Evolutionary conservation across 2,888 invertebrate species (phyloP), one percentile per base, ranked within the genome.

Genomic region (Hydroisotoma schaefferi): DNA sequence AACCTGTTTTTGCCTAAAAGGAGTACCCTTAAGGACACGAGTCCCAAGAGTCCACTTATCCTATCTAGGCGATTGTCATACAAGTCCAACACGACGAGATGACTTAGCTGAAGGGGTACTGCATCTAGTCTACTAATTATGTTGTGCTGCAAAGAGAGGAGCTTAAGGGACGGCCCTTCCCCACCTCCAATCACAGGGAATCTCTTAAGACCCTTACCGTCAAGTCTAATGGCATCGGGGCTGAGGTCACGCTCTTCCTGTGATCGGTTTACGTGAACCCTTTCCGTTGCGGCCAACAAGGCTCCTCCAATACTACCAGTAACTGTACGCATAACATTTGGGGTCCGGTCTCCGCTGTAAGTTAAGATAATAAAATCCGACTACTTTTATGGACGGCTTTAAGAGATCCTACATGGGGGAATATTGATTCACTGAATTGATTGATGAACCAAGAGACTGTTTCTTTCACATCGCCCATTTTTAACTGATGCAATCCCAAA

Each of bases 11-110:
- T 94, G 1, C 94, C 94, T 76, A 95, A 82, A 65, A 94, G 80
- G 57, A 95, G 81, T 15, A 94, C 94, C 68, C 93, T 81, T 53
- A 94, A 80, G 74, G 87, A 88, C 65, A 85, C 84, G 51, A 94
- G 80, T 55, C 85, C 83, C 72, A 87, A 86, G 61, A 95, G 80
- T 57, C 86, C 87, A 58, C 85, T 84, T 63, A 94, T 87, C 75
- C 86, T 86, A 70, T 94, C 94, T 65, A 95, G 85, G 77, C 94
- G 92, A 79, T 95, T 95, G 78, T 94, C 92, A 76, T 94, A 95
- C 59, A 95, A 82, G 78, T 95, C 94, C 60, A 95, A 83, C 77
- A 94, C 94, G 20, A 94, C 93, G 60, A 95, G 80, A 77, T 87
- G 86, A 22, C 84, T 84, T 69, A 90, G 81, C 72, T 80, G 84